Evolutionary conservation across 2,113 vertebrate genomes (phyloP).

Genomic region (Tragelaphus strepsiceros): DNA sequence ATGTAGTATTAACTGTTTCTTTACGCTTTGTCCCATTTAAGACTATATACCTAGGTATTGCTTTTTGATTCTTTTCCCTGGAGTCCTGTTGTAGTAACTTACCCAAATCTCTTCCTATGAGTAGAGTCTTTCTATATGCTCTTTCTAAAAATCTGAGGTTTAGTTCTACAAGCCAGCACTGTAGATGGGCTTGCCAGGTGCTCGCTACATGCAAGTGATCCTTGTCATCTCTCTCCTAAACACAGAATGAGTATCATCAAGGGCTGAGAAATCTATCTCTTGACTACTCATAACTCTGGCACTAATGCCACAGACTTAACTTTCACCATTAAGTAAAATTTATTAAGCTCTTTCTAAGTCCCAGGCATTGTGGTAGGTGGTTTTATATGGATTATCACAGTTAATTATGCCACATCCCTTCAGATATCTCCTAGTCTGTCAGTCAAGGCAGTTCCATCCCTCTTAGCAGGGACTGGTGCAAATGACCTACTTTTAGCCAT

Average conservation of each 20-base stretch:
- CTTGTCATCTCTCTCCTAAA: not conserved
- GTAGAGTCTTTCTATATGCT: not conserved
- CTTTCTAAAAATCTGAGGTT: not conserved
- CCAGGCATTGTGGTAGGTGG: not conserved
- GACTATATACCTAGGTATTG: not conserved
- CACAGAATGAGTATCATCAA: not conserved
- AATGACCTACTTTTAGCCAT: not conserved
- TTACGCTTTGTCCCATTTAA: not conserved
- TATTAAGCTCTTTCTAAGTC: not conserved
- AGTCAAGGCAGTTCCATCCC: not conserved
- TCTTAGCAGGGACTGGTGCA: not conserved
- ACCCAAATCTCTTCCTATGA: not conserved
- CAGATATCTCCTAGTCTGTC: not conserved
- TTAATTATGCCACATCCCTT: not conserved
- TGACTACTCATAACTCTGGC: not conserved
- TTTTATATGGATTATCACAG: not conserved
- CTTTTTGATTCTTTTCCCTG: not conserved
- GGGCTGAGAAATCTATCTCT: not conserved
- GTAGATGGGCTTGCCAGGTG: not conserved
- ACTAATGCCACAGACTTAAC: not conserved
- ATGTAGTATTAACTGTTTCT: not conserved
- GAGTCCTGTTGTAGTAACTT: not conserved
- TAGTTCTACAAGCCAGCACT: not conserved
- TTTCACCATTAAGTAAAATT: not conserved
- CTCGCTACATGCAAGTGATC: not conserved